Base-by-base conservation (phyloP, 2,888 invertebrate species). In the Argyresthia albistria region DNA sequence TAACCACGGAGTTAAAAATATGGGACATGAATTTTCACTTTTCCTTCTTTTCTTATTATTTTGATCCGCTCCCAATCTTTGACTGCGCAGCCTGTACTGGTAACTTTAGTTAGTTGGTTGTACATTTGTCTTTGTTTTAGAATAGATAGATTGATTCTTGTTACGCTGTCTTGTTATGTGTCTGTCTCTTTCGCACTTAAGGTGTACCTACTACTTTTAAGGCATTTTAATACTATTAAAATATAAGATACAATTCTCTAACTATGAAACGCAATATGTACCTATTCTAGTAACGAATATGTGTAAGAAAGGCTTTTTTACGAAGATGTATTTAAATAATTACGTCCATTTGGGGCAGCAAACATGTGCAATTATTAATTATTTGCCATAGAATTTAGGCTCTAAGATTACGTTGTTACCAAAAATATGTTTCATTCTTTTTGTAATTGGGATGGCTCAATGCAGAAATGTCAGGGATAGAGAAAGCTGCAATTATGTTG, bases 391-490 rank as follows among this genome's bases (percentile, higher is more conserved):
- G 42, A 8, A 12, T 42, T 42, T 42, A 25, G 25, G 25, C 25
- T 4, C 25, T 25, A 25, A 25, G 25, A 25, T 25, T 25, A 25
- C 25, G 25, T 25, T 25, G 25, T 25, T 25, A 42, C 11, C 42
- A 42, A 42, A 42, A 42, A 42, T 3, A 42, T 4, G 10, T 8
- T 51, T 46, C 53, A 51, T 53, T 57, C 35, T 50, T 54, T 56
- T 55, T 51, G 56, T 59, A 50, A 46, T 46, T 53, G 25, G 25
- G 25, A 25, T 25, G 2, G 25, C 6, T 25, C 25, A 25, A 25
- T 25, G 3, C 25, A 25, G 25, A 2, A 2, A 25, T 25, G 25
- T 25, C 2, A 25, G 3, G 25, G 6, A 25, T 25, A 25, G 2
- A 25, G 25, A 25, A 25, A 25, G 25, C 25, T 25, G 25, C 25